Conservation (phyloP, 2,888 invertebrate genomes). For the Cephus pulcher region DNA sequence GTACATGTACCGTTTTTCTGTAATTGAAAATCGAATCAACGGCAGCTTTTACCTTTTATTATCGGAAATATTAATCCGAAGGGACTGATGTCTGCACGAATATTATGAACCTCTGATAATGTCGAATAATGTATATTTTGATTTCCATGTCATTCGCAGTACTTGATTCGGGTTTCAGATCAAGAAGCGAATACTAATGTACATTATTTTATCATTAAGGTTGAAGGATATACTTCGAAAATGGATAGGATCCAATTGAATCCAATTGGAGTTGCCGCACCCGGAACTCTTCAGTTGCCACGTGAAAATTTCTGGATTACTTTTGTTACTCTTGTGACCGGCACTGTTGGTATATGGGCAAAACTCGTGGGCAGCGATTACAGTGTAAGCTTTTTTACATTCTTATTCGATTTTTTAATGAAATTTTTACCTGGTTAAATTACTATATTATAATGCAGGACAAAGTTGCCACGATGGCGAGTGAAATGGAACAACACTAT, state of each 20-base stretch:
- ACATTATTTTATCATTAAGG: background rate
- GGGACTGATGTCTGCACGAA: too few species aligned
- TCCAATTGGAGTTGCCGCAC: slow-evolving; percentile 36
- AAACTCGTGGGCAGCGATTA: slow-evolving; percentile 75
- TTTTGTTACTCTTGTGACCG: slow-evolving; percentile 72
- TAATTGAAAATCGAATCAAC: too few species aligned
- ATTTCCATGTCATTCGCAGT: too few species aligned
- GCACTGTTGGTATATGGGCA: slow-evolving; percentile 76
- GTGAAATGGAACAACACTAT: slow-evolving; percentile 65
- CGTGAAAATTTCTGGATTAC: slow-evolving; percentile 72
- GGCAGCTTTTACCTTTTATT: too few species aligned
- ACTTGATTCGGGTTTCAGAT: too few species aligned
- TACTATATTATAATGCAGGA: slow-evolving; percentile 50
- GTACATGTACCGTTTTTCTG: too few species aligned
- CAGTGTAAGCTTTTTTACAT: slow-evolving; percentile 67
- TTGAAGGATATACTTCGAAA: slow-evolving; percentile 6
- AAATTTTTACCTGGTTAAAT: too few species aligned
- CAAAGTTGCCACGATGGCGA: slow-evolving; percentile 57
- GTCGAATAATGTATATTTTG: too few species aligned
- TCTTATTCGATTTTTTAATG: too few species aligned
- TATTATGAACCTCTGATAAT: too few species aligned
- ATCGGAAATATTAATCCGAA: too few species aligned
- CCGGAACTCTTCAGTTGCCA: slow-evolving; percentile 43
- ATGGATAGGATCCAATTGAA: slow-evolving; percentile 34
- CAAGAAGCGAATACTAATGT: too few species aligned